Evolutionary conservation across 1,140 invertebrate species (phyloP), one percentile per base, ranked within the genome.

Genomic region (Hypsibius dujardini): DNA sequence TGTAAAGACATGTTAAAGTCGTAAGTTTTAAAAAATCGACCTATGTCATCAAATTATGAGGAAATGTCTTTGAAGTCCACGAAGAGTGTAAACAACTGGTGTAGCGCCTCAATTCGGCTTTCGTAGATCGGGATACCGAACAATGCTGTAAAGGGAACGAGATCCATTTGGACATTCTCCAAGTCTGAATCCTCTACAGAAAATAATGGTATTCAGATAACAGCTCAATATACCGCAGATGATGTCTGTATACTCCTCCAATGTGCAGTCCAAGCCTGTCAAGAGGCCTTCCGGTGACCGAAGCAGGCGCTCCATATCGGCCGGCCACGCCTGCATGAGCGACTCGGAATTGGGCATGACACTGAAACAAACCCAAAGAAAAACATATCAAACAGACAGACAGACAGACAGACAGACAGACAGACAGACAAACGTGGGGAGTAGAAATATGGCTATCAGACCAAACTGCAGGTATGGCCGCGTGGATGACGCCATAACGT

Each of bases 231-330:
- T 67, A 67, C 62, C 62, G 42, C 62, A 67, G 42, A 42, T 67
- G 45, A 67, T 67, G 42, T 67, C 62, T 12, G 45, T 67, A 42
- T 67, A 67, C 45, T 67, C 62, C 42, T 67, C 62, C 62, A 67
- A 42, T 3, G 62, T 14, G 45, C 62, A 67, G 62, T 67, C 62
- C 7, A 67, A 42, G 3, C 45, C 45, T 7, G 62, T 14, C 3
- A 67, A 14, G 42, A 42, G 3, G 7, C n/a, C 7, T 56, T 67
- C 62, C 3, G 62, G 62, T 14, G 3, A 7, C 12, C 7, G 7
- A 3, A 67, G 42, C 7, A 67, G 7, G 62, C 42, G 62, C 42
- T 67, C 62, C 62, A 67, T 67, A 67, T 42, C 62, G 42, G 7
- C 42, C 42, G 62, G 62, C 62, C 62, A 67, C 3, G 7, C 62